Conservation (phyloP, 1,140 invertebrate species). For the Sinella curviseta region DNA sequence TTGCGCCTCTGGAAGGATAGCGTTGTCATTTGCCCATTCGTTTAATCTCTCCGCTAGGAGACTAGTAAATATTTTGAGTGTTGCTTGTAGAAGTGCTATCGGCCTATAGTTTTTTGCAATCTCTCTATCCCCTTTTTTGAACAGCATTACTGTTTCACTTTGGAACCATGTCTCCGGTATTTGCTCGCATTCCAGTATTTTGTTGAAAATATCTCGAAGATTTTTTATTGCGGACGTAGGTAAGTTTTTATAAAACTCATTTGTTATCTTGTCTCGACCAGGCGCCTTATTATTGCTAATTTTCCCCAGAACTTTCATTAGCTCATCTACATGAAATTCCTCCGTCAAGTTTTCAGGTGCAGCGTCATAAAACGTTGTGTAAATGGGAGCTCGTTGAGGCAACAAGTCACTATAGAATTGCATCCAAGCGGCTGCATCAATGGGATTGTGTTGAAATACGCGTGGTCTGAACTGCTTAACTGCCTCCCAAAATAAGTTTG, state of each 20-base stretch:
- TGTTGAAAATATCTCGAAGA: too few relatives aligned
- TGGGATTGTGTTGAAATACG: background rate
- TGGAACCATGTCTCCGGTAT: too few relatives aligned
- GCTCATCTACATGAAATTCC: background rate
- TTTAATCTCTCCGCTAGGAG: too few relatives aligned
- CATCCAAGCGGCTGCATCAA: background rate
- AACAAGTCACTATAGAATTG: background rate
- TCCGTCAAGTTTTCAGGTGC: background rate
- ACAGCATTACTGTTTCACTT: too few relatives aligned
- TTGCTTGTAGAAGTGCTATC: too few relatives aligned
- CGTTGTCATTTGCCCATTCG: too few relatives aligned
- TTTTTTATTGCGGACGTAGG: background rate
- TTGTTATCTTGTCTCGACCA: background rate
- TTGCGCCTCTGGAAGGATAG: too few relatives aligned
- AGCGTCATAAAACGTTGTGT: background rate
- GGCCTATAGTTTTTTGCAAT: too few relatives aligned
- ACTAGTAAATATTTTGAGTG: too few relatives aligned
- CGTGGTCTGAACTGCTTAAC: background rate
- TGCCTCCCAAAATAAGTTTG: background rate
- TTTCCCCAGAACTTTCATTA: background rate
- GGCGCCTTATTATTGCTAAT: background rate
- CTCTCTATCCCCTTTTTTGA: too few relatives aligned
- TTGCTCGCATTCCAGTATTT: too few relatives aligned
- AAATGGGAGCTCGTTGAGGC: background rate
- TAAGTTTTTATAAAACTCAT: background rate